Base-by-base conservation (phyloP, 2,888 invertebrate species). In the Leptinotarsa peninsularis region DNA sequence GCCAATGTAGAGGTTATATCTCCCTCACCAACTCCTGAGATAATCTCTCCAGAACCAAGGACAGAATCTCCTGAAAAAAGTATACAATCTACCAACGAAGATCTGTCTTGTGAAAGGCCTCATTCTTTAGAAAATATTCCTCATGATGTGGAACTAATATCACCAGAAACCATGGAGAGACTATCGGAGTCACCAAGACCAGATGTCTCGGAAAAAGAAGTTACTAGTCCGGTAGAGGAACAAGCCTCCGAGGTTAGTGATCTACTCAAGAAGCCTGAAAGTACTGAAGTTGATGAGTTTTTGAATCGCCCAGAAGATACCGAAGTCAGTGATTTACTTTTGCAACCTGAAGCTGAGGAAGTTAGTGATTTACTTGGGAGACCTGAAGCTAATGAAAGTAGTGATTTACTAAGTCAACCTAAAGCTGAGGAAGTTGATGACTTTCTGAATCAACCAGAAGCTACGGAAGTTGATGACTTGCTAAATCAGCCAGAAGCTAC, bases 81-180 rank as follows among this genome's bases (percentile, higher is more conserved):
- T 58, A 13, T 54, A 43, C 10, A 7, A 13, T 23, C 58, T 27
- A 10, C 58, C 15, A 10, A 23, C 4, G 58, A 58, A 58, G 58
- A 27, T 58, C 58, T 58, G 58, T 58, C 58, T 58, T 10, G 52
- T 17, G 50, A 43, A 43, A 43, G 56, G 43, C 21, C 50, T 4
- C 49, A 68, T 10, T 18, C 27, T 21, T 43, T 73, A 13, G 74
- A 76, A 54, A 63, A 18, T 76, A 14, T 77, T 43, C 77, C 77
- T 21, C 27, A 15, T 17, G 78, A 80, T 27, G 76, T 75, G 50
- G 79, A 77, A 68, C 23, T 77, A 15, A 18, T 69, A 43, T 21
- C 18, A 43, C 43, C 69, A 52, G 69, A 69, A 56, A n/a, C 14
- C 33, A 49, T 60, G 73, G 50, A 49, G n/a, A 69, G 21, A 52